Evolutionary conservation across 2,113 vertebrate species (phyloP).

Genomic region (Poeciliopsis prolifica): DNA sequence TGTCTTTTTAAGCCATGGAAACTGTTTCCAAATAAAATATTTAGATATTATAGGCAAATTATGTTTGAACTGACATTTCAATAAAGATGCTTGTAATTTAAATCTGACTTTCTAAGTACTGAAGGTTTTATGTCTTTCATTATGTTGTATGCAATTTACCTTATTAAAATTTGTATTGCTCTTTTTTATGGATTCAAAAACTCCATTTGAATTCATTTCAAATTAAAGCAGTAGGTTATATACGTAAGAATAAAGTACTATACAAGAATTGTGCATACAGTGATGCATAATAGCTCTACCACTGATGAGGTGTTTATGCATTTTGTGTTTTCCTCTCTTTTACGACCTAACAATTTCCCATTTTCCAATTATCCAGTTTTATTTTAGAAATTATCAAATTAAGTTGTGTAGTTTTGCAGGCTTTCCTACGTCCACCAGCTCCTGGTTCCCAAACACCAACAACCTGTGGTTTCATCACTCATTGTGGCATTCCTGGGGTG

Average conservation of each 20-base stretch:
- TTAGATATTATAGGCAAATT: too few relatives aligned
- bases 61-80: too few relatives aligned
- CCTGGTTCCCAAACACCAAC: conserved; percentile 44
- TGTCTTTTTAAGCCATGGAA: too few relatives aligned
- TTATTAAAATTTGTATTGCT: background rate
- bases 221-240: background rate
- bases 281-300: too few relatives aligned
- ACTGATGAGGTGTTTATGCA: background rate
- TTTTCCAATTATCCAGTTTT: background rate
- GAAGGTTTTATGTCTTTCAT: background rate
- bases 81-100: background rate
- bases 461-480: conserved; percentile 42
- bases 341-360: background rate
- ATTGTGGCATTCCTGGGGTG: conserved; percentile 16
- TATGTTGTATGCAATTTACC: background rate
- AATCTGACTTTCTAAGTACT: background rate
- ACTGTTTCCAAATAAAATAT: too few relatives aligned
- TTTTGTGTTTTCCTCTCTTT: too few relatives aligned
- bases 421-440: background rate
- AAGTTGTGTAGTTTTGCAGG: background rate
- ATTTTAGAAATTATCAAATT: background rate
- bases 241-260: background rate
- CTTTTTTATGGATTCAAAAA: background rate
- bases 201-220: background rate
- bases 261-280: too few relatives aligned